Evolutionary conservation across 2,113 vertebrate species (phyloP), one percentile per base, ranked within the genome.

Genomic region (Dromaius novaehollandiae): DNA sequence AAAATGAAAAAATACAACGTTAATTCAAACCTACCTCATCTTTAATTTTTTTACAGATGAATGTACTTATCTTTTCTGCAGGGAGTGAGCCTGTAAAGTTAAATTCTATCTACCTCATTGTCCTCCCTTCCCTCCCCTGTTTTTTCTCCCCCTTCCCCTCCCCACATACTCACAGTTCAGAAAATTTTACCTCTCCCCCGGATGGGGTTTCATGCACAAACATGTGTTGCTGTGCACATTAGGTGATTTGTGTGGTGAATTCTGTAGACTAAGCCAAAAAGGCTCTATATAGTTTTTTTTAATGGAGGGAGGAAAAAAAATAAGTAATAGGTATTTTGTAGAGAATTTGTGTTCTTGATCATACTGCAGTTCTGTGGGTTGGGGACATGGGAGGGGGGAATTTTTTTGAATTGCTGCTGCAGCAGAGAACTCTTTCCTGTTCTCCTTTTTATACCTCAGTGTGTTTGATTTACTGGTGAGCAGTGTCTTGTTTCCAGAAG

Each of bases 11-110:
- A 98, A 97, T 98, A 98, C 98, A 98, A 97, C 98, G 98, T 99
- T 99, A 98, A 98, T 98, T 99, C 98, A 98, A 97, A 99, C 99
- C 99, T 99, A 99, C 99, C 99, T 99, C 99, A 99, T 99, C 98
- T 98, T 98, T 98, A 98, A 94, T 98, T 98, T 98, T 96, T 96
- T 97, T 99, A 98, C 98, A 99, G 99, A 99, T 99, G 99, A 99
- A 99, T 99, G 99, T 99, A 99, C 98, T 99, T 98, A 81, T 66
- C 97, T 98, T 98, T 97, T 98, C 98, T 99, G 98, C 99, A 99
- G 98, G 99, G 99, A 98, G 98, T 98, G 98, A 99, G 98, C 99
- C 99, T 98, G 99, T 99, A 98, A 99, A 99, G 98, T 98, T 98
- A 98, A 95, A 97, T 97, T 97, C 97, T 98, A 98, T 98, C 98